phyloP scores from a whole-genome alignment of 2,113 vertebrate species.

The Tetraodon nigroviridis region DNA sequence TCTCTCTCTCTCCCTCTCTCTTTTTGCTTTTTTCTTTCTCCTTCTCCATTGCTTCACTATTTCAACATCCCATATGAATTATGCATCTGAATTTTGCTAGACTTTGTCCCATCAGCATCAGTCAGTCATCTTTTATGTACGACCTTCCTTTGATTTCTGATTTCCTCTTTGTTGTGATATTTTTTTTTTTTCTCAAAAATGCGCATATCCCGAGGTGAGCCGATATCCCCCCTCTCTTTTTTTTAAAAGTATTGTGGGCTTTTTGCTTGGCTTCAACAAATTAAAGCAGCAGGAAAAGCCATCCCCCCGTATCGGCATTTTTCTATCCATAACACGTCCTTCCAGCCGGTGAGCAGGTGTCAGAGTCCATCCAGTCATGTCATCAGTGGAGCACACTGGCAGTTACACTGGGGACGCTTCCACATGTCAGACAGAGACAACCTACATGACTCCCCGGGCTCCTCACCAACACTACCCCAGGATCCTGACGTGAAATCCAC shows the following conservation, averaged over 20 bases:
- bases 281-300: neutral
- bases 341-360: constrained; percentile 33
- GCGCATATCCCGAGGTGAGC: neutral
- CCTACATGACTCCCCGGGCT: constrained; percentile 26
- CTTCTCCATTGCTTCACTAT: constrained; percentile 39
- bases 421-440: constrained; percentile 50
- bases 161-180: neutral
- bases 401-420: constrained; percentile 40
- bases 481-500: constrained; percentile 42
- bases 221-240: neutral
- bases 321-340: constrained; percentile 8
- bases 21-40: no score
- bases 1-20: constrained; percentile 8
- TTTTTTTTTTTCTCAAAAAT: neutral
- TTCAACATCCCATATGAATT: constrained; percentile 63
- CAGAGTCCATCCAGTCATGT: constrained; percentile 44
- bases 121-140: constrained; percentile 12
- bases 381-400: constrained; percentile 16
- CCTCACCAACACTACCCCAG: constrained; percentile 25
- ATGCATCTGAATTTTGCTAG: constrained; percentile 60
- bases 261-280: neutral
- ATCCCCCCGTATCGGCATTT: neutral
- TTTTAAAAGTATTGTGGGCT: neutral
- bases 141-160: constrained; percentile 9
- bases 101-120: constrained; percentile 41